Evolutionary conservation across 1,140 invertebrate species (phyloP).

Genomic region (Drosophila azteca): DNA sequence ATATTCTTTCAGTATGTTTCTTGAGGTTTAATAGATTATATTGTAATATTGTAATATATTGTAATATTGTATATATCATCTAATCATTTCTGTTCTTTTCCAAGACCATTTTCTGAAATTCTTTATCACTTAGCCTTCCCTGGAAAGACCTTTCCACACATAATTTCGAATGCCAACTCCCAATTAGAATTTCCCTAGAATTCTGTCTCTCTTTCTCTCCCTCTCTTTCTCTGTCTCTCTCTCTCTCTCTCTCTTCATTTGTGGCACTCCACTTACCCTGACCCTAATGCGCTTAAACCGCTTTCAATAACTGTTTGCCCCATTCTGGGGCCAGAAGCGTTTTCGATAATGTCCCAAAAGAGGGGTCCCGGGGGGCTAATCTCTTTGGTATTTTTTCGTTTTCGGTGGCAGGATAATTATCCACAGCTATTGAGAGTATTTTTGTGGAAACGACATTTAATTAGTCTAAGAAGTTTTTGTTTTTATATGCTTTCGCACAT

Average conservation of each 20-base stretch:
- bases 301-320: conserved; percentile 44
- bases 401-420: conserved; percentile 30
- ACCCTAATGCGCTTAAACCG: conserved; percentile 40
- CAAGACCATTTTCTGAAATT: no score
- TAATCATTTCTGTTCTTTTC: no score
- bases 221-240: not conserved
- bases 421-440: conserved; percentile 23
- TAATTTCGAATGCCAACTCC: not conserved
- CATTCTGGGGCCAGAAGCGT: conserved; percentile 50
- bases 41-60: no score
- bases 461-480: conserved; percentile 57
- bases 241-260: conserved; percentile 16
- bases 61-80: no score
- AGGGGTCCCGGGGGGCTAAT: conserved; percentile 14
- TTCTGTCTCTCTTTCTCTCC: not conserved
- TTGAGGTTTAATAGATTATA: no score
- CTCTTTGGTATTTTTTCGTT: not conserved
- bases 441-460: conserved; percentile 44
- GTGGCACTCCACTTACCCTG: conserved; percentile 15
- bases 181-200: not conserved
- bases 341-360: conserved; percentile 49
- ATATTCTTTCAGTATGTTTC: no score
- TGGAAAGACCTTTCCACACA: no score
- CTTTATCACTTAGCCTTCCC: no score
- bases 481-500: conserved; percentile 49